A percentile compares a stretch with the other conserved stretches of the same genome.
Evolutionary conservation across 2,888 invertebrate species (phyloP).

Genomic region (Galerucella nymphaeae): DNA sequence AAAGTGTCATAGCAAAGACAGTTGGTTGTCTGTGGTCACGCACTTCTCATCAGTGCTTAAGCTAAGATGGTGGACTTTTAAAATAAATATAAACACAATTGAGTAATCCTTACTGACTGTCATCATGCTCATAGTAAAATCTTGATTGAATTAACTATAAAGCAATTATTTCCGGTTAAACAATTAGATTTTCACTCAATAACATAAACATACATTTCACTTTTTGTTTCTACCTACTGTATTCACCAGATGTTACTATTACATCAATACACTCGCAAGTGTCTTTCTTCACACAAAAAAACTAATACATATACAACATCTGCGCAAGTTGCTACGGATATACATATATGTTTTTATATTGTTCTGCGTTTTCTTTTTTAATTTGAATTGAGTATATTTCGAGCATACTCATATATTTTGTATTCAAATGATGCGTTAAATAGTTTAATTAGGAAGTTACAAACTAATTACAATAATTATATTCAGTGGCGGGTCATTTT

Average conservation of each 20-base stretch:
- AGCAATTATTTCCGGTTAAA: neutral
- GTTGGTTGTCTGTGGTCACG: too few relatives aligned
- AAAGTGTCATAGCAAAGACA: too few relatives aligned
- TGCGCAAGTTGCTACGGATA: neutral
- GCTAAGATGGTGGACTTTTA: too few relatives aligned
- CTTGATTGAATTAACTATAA: neutral
- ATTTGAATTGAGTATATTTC: neutral
- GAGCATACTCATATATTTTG: neutral
- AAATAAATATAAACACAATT: too few relatives aligned
- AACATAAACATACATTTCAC: neutral
- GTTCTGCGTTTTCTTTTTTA: neutral
- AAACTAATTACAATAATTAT: neutral
- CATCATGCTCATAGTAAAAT: neutral
- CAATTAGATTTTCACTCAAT: neutral
- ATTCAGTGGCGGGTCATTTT: neutral
- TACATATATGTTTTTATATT: neutral
- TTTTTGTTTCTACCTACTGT: neutral
- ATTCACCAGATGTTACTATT: neutral
- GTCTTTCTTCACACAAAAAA: neutral
- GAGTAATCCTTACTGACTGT: neutral
- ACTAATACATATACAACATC: neutral
- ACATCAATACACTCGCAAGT: neutral
- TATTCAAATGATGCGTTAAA: neutral
- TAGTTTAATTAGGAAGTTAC: neutral
- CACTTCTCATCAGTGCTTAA: too few relatives aligned